phyloP scores from a whole-genome alignment of 2,113 vertebrate genomes.

The Chlorodrepanis virens region DNA sequence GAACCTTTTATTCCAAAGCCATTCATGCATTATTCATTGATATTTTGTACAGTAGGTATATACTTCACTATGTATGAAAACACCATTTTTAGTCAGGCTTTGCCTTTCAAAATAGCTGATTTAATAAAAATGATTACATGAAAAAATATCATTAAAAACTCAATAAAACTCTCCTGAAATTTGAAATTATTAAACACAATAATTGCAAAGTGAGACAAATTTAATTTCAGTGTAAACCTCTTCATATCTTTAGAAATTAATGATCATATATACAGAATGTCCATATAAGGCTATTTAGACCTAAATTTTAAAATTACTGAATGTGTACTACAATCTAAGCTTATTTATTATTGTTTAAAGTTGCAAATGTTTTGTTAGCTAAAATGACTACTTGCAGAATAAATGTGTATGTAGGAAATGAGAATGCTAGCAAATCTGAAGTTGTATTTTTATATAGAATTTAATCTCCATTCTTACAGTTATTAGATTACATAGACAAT shows the following conservation, averaged over 20 bases:
- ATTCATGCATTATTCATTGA: conserved; percentile 20
- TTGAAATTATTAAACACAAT: neutral
- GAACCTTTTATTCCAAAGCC: conserved; percentile 1
- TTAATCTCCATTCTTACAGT: neutral
- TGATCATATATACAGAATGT: neutral
- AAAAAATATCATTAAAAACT: neutral
- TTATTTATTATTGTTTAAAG: neutral
- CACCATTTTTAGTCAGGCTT: neutral
- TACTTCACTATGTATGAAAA: neutral
- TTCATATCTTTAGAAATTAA: neutral
- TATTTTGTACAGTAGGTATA: neutral
- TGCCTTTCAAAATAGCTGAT: neutral
- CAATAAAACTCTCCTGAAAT: neutral
- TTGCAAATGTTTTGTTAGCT: neutral
- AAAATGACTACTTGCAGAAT: neutral
- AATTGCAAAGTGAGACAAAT: neutral
- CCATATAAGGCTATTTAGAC: neutral
- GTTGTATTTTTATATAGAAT: neutral
- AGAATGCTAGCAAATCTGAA: neutral
- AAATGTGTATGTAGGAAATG: neutral
- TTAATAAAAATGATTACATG: neutral
- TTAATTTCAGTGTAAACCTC: neutral
- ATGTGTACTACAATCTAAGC: neutral
- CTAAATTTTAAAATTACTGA: neutral
- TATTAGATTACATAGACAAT: neutral